Percentiles rank a stretch among this genome's conserved stretches.
These are phyloP conservation scores for Emydoidea blandingii DNA, from an alignment of 2,797 vertebrate genomes.

Conservation along the genomic window DNA sequence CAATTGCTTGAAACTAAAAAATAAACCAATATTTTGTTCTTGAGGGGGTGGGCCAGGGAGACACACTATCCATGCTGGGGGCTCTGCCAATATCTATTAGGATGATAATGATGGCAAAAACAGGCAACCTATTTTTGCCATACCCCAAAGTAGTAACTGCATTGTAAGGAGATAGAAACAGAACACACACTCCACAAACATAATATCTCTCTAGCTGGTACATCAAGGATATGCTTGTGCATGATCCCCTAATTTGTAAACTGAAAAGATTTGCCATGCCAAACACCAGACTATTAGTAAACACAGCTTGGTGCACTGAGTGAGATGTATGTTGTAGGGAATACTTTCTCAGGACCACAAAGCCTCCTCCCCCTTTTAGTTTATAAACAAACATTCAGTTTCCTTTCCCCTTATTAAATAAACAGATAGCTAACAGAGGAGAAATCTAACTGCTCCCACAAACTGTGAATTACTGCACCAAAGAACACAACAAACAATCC, in stretches of 20 bases:
- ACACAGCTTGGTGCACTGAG: neutral
- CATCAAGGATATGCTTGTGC: neutral
- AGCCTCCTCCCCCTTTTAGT: neutral
- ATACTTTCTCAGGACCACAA: neutral
- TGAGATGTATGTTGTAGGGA: neutral
- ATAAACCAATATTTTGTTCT: neutral
- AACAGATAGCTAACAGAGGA: neutral
- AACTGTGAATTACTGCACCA: neutral
- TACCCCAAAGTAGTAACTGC: neutral
- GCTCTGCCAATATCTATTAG: neutral
- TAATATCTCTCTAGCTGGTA: neutral
- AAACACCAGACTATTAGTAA: neutral
- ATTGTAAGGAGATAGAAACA: neutral
- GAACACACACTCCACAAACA: neutral
- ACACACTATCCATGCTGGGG: neutral
- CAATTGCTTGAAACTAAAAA: neutral
- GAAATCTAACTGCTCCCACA: neutral
- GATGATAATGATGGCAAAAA: neutral
- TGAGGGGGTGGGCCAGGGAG: neutral
- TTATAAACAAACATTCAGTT: neutral
- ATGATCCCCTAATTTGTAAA: neutral
- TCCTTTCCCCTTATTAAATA: neutral
- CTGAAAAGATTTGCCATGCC: neutral
- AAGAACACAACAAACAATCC: neutral
- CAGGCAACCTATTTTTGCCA: neutral